phyloP scores from a whole-genome alignment of 2,797 vertebrate genomes.

The Rhynchonycteris naso region DNA sequence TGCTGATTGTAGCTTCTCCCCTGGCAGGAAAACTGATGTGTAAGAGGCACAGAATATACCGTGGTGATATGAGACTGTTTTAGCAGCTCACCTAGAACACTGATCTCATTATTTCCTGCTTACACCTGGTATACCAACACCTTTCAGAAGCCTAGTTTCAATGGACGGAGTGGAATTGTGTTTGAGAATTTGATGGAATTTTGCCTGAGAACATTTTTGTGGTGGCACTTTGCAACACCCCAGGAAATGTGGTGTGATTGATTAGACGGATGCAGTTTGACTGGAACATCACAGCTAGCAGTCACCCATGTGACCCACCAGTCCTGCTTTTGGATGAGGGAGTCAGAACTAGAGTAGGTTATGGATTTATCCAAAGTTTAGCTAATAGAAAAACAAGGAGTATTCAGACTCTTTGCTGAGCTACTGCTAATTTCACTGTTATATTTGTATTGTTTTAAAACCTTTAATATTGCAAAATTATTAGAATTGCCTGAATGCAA shows the following conservation, averaged over 20 bases:
- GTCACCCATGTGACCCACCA: neutral
- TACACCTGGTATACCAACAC: neutral
- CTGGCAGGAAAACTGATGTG: neutral
- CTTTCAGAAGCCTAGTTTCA: neutral
- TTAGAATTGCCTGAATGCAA: neutral
- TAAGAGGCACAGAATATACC: neutral
- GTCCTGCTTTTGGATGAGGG: neutral
- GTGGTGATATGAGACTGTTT: neutral
- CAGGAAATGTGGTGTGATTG: neutral
- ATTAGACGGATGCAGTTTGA: neutral
- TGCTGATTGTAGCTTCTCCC: neutral
- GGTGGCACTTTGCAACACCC: neutral
- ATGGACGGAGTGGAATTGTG: neutral
- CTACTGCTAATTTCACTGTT: neutral
- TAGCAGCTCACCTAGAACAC: neutral
- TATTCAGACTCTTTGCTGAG: neutral
- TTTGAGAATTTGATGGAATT: conserved; percentile 15
- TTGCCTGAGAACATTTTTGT: conserved; percentile 13
- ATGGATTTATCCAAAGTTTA: neutral
- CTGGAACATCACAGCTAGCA: neutral
- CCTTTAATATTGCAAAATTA: neutral
- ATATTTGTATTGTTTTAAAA: conserved; percentile 23
- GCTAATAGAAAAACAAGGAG: neutral
- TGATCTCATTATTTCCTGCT: neutral
- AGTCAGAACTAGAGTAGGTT: neutral